Percentiles rank a stretch among this genome's conserved stretches.
These are phyloP conservation scores for Drosophila equinoxialis DNA, from an alignment of 1,140 invertebrate species.

Conservation along the genomic window DNA sequence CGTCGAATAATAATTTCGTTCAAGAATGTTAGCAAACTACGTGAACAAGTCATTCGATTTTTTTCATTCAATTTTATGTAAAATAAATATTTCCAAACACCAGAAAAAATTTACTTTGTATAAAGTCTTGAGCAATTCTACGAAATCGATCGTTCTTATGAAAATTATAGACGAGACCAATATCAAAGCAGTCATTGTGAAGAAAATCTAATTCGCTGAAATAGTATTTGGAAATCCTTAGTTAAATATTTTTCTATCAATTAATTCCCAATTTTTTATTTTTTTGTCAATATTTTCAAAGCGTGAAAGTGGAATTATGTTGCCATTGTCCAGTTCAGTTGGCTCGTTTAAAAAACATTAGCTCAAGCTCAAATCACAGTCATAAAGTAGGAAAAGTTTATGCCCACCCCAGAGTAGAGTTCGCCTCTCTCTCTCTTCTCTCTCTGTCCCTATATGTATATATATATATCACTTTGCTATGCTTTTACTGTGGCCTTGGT, in stretches of 20 bases:
- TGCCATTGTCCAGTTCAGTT: conserved; percentile 26
- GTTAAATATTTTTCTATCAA: background rate
- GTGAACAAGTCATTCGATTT: too few species aligned
- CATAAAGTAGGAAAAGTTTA: conserved; percentile 55
- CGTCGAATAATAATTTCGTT: too few species aligned
- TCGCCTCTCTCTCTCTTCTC: background rate
- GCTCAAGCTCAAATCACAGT: conserved; percentile 44
- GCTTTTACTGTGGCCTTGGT: conserved; percentile 2
- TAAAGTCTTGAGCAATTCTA: too few species aligned
- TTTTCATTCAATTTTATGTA: too few species aligned
- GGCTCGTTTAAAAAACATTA: conserved; percentile 76
- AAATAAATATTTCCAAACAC: too few species aligned
- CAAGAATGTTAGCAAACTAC: too few species aligned
- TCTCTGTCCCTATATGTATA: background rate
- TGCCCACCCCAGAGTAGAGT: conserved; percentile 18
- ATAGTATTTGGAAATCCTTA: background rate
- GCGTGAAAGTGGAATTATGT: background rate
- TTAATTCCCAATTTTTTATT: background rate
- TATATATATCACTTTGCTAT: background rate
- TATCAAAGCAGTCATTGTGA: too few species aligned
- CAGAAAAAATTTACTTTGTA: too few species aligned
- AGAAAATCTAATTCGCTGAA: too few species aligned
- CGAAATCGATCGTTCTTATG: too few species aligned
- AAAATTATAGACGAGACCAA: too few species aligned
- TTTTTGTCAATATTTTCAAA: conserved; percentile 12